Base-by-base conservation (phyloP, 2,888 invertebrate species). In the Latrodectus hesperus region DNA sequence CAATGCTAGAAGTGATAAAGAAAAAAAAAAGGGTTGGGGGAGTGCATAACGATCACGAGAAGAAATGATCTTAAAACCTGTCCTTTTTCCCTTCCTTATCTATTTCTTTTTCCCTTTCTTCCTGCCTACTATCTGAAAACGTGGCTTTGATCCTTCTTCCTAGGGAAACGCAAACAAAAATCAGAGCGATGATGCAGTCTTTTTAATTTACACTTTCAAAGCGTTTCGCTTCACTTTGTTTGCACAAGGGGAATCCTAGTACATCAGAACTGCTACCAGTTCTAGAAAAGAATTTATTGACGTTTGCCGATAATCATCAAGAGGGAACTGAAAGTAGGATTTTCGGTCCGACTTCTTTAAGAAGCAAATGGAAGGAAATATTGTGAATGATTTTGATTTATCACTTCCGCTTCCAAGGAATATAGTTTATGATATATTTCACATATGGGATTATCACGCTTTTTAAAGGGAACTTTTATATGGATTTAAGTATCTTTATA, bases 51-150 rank as follows among this genome's bases (percentile, higher is more conserved):
- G 81, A 87, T 81, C 72, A 67, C 60, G 65, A 51, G 64, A 72
- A 76, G 64, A 72, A 86, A 86, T 81, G 81, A 81, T 86, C 80
- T 71, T 71, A 81, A 78, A 75, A 52, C 71, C 73, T 51, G 65
- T 65, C 72, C 65, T 74, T 71, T 72, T 80, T 52, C 52, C 26
- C 26, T 22, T 14, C 71, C 64, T 81, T 81, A 60, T 64, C 51
- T 72, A 64, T 38, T 60, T 60, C 14, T 72, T 64, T 64, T 72
- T n/a, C 51, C 64, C 51, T n/a, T 76, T 52, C 77, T 53, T 38
- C 49, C 38, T 22, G 67, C 53, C 17, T 55, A 53, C n/a, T 51
- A 12, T 22, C n/a, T 16, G 38, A 51, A 67, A 81, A 74, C 73
- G 72, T 26, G 16, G 60, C 55, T 53, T 81, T 75, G 55, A 82